These are phyloP conservation scores for Lethrus apterus DNA, from an alignment of 1,140 invertebrate species.

Conservation along the genomic window DNA sequence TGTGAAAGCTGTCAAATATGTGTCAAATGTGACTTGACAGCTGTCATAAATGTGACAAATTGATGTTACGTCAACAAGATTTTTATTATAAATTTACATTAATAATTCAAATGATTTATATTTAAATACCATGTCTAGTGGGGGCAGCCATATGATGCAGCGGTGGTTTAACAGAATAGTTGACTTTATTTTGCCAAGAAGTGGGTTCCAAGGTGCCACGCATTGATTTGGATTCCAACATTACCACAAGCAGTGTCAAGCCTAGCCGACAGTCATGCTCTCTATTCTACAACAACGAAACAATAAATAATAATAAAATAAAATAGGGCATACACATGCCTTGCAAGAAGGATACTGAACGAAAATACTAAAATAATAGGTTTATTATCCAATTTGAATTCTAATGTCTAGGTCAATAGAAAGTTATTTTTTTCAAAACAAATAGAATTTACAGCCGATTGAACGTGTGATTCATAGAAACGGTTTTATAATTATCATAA, in stretches of 20 bases:
- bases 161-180: conserved; percentile 38
- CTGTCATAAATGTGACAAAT: too few species aligned
- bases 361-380: conserved; percentile 1
- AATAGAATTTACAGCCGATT: neutral
- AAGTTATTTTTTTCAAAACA: conserved; percentile 1
- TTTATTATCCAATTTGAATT: conserved; percentile 15
- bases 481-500: conserved; percentile 12
- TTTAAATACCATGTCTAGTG: conserved; percentile 39
- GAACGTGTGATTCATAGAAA: neutral
- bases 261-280: conserved; percentile 41
- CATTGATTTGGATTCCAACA: conserved; percentile 47
- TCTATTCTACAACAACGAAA: conserved; percentile 36
- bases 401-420: conserved; percentile 12
- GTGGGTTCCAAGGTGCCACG: conserved; percentile 37
- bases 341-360: conserved; percentile 10
- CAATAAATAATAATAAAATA: conserved; percentile 4
- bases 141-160: conserved; percentile 44
- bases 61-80: too few species aligned
- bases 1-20: too few species aligned
- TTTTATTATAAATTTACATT: too few species aligned
- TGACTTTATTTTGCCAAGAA: conserved; percentile 43
- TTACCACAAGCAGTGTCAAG: conserved; percentile 40
- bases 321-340: conserved; percentile 7
- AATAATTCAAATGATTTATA: too few species aligned
- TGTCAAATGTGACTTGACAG: too few species aligned